Conservation (phyloP, 1,140 invertebrate genomes). For the Uloborus diversus region DNA sequence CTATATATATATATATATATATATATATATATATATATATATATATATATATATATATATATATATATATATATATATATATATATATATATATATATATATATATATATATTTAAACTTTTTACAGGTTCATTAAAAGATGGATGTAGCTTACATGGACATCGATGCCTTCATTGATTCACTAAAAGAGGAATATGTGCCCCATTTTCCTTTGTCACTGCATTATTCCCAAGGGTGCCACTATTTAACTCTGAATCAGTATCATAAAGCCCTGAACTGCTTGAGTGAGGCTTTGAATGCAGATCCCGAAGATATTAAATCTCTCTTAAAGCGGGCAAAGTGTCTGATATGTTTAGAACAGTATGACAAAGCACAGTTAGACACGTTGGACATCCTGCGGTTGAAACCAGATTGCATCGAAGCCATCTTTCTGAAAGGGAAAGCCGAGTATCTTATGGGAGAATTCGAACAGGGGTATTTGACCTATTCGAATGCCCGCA, state of each 20-base stretch:
- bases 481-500: not conserved
- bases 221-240: conserved; percentile 17
- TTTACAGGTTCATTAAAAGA: too few species aligned
- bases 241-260: not conserved
- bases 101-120: too few species aligned
- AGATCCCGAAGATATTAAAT: not conserved
- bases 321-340: not conserved
- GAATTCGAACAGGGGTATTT: conserved; percentile 17
- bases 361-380: conserved; percentile 8
- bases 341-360: not conserved
- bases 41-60: too few species aligned
- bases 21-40: too few species aligned
- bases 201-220: conserved; percentile 1
- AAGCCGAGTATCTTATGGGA: not conserved
- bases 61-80: too few species aligned
- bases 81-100: too few species aligned
- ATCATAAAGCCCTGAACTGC: not conserved
- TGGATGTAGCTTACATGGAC: too few species aligned
- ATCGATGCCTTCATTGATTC: conserved; percentile 17
- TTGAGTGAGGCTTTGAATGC: conserved; percentile 1
- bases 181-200: not conserved
- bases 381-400: not conserved
- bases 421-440: conserved; percentile 6
- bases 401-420: not conserved
- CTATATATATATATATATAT: too few species aligned